Evolutionary conservation across 2,797 vertebrate species (phyloP).

Genomic region (Enteromius fasciolatus): DNA sequence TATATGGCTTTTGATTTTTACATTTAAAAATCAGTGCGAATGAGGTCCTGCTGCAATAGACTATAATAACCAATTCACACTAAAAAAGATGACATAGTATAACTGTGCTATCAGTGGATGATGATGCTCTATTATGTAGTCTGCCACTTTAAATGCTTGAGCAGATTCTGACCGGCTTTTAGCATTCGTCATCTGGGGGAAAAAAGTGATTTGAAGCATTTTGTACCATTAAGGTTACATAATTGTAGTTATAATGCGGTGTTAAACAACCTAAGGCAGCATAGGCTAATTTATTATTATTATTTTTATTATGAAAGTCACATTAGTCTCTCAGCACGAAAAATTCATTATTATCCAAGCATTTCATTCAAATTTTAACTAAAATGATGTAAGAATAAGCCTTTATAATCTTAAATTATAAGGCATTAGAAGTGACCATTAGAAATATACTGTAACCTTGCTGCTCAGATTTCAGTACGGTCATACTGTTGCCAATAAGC

Average conservation of each 20-base stretch:
- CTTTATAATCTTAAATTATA: background rate
- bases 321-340: background rate
- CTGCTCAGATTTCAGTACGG: background rate
- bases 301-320: background rate
- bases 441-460: background rate
- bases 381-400: background rate
- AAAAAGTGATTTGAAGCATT: background rate
- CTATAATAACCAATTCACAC: background rate
- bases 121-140: background rate
- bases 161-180: background rate
- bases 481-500: background rate
- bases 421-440: background rate
- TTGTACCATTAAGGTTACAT: background rate
- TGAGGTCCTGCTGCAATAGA: background rate
- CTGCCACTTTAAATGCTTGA: background rate
- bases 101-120: background rate
- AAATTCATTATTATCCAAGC: background rate
- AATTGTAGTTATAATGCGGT: background rate
- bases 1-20: background rate
- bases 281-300: background rate
- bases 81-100: background rate
- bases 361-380: background rate
- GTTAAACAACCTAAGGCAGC: background rate
- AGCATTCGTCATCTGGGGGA: background rate
- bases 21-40: background rate